These are phyloP conservation scores for Harmothoe impar DNA, from an alignment of 2,888 invertebrate genomes.

Conservation along the genomic window DNA sequence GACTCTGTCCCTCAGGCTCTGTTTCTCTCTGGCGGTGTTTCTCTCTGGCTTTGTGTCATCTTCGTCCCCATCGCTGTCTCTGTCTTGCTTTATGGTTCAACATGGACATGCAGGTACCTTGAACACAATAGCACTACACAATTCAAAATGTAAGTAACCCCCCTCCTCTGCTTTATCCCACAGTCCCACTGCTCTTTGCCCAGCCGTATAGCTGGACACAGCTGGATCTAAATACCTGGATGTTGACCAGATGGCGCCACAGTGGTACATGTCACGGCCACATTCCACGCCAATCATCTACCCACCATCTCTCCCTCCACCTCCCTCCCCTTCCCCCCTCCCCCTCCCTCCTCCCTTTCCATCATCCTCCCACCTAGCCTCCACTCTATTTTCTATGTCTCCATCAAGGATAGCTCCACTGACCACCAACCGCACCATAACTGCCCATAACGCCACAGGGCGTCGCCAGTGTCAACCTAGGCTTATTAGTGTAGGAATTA, in stretches of 20 bases:
- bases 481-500: too few species aligned
- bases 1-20: too few species aligned
- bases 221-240: not conserved
- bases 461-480: too few species aligned
- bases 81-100: too few species aligned
- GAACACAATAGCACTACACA: too few species aligned
- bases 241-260: not conserved
- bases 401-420: not conserved
- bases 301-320: conserved; percentile 18
- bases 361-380: not conserved
- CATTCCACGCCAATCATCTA: not conserved
- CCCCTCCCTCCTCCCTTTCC: not conserved
- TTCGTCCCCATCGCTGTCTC: too few species aligned
- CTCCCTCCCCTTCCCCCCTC: conserved; percentile 24
- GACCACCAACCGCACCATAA: too few species aligned
- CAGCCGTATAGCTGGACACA: not conserved
- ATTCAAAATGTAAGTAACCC: not conserved
- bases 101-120: too few species aligned
- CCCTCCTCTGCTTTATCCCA: not conserved
- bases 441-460: not conserved
- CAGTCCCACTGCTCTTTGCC: not conserved
- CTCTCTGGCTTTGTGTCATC: too few species aligned
- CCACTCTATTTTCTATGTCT: not conserved
- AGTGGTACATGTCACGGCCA: not conserved
- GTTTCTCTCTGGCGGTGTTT: too few species aligned